Percentiles rank a stretch among this genome's conserved stretches.
These are phyloP conservation scores for Lota lota DNA, from an alignment of 2,113 vertebrate species.

Conservation along the genomic window DNA sequence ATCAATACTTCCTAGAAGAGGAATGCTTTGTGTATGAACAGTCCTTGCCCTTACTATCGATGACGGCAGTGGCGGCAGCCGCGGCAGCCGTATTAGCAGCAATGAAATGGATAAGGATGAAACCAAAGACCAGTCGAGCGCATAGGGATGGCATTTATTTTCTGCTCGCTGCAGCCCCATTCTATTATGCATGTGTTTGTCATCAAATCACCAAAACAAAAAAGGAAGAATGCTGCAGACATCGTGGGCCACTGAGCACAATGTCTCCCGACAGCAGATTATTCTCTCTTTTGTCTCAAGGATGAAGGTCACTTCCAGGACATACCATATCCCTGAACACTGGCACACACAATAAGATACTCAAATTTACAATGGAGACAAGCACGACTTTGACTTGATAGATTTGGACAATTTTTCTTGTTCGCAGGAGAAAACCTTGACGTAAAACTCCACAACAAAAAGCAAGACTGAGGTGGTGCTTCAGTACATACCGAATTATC, in stretches of 20 bases:
- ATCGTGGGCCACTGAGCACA: slow-evolving; percentile 16
- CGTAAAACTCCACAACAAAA: too few species aligned
- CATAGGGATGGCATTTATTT: slow-evolving; percentile 47
- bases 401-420: too few species aligned
- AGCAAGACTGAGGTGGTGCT: too few species aligned
- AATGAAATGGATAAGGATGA: slow-evolving; percentile 61
- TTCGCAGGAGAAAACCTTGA: too few species aligned
- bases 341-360: not conserved
- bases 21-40: slow-evolving; percentile 73
- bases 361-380: slow-evolving; percentile 4
- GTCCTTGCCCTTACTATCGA: slow-evolving; percentile 62
- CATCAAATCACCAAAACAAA: slow-evolving; percentile 27
- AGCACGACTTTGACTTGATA: not conserved
- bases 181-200: slow-evolving; percentile 51
- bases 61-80: slow-evolving; percentile 30
- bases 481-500: too few species aligned
- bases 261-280: slow-evolving; percentile 36
- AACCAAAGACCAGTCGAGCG: slow-evolving; percentile 47
- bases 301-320: slow-evolving; percentile 40
- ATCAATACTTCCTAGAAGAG: slow-evolving; percentile 74
- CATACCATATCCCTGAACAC: slow-evolving; percentile 18
- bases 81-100: slow-evolving; percentile 10
- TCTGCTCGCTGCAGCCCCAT: slow-evolving; percentile 34
- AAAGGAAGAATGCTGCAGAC: not conserved
- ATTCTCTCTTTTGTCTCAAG: slow-evolving; percentile 32